Evolutionary conservation across 2,113 vertebrate species (phyloP).

Genomic region (Nettapus auritus): DNA sequence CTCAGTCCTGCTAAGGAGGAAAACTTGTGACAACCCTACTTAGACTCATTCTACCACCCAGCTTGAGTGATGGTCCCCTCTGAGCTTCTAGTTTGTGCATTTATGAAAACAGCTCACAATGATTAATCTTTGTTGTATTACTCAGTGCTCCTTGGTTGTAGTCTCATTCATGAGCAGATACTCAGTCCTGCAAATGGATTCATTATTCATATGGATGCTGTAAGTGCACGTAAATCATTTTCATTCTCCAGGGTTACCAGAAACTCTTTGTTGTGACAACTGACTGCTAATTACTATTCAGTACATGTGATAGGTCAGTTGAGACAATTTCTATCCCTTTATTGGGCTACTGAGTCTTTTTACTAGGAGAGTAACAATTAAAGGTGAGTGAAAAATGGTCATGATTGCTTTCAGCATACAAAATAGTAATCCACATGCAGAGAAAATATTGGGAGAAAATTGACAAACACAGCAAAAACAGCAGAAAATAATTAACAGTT

Average conservation of each 20-base stretch:
- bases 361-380: neutral
- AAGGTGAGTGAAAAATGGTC: neutral
- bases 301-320: neutral
- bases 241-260: neutral
- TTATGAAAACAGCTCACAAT: neutral
- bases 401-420: neutral
- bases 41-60: neutral
- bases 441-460: neutral
- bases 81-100: neutral
- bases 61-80: neutral
- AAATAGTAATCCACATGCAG: neutral
- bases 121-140: conserved; percentile 38
- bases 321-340: neutral
- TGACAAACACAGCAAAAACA: neutral
- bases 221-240: neutral
- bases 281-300: neutral
- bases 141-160: neutral
- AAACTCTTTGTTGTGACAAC: neutral
- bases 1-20: neutral
- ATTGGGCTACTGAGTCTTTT: neutral
- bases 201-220: conserved; percentile 17
- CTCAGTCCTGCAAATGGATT: conserved; percentile 12
- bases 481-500: neutral
- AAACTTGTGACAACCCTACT: neutral
- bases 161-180: conserved; percentile 37